Conservation (phyloP, 2,797 vertebrate species). For the Oophaga sylvatica region DNA sequence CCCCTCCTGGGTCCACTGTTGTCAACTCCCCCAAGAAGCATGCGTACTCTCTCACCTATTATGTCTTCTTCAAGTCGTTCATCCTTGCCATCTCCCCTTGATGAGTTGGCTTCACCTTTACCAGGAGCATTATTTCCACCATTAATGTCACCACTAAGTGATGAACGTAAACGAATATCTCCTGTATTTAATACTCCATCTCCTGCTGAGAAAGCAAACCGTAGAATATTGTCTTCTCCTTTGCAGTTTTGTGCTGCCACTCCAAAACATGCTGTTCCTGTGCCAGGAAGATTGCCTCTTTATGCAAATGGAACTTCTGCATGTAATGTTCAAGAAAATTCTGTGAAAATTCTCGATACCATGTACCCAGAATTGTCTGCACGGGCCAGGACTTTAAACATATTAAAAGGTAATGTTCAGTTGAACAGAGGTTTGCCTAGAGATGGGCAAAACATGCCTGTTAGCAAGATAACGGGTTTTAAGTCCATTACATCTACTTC, state of each 20-base stretch:
- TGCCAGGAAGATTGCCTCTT: slow-evolving; percentile 88
- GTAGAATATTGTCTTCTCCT: slow-evolving; percentile 83
- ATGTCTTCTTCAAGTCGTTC: slow-evolving; percentile 73
- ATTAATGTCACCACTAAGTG: slow-evolving; percentile 65
- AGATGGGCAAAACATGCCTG: slow-evolving; percentile 66
- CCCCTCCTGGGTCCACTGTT: slow-evolving; percentile 82
- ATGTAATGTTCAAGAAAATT: slow-evolving; percentile 83
- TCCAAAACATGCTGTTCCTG: slow-evolving; percentile 92
- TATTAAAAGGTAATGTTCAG: slow-evolving; percentile 88
- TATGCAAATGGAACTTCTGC: slow-evolving; percentile 71
- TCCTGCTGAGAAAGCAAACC: slow-evolving; percentile 67
- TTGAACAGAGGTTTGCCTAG: slow-evolving; percentile 74
- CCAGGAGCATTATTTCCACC: slow-evolving; percentile 66
- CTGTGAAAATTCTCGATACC: slow-evolving; percentile 90
- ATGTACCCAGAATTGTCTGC: slow-evolving; percentile 96
- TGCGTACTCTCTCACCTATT: slow-evolving; percentile 69
- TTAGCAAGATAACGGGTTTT: slow-evolving; percentile 80
- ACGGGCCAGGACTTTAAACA: slow-evolving; percentile 88
- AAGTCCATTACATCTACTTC: slow-evolving; percentile 84
- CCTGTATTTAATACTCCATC: slow-evolving; percentile 71
- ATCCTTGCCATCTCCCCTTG: slow-evolving; percentile 77
- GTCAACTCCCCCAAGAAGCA: slow-evolving; percentile 79
- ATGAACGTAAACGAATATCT: slow-evolving; percentile 66
- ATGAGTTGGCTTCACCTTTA: slow-evolving; percentile 71
- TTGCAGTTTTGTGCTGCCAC: slow-evolving; percentile 94